These are phyloP conservation scores for Coecobrya sp. DNA, from an alignment of 2,888 invertebrate species.

Conservation along the genomic window DNA sequence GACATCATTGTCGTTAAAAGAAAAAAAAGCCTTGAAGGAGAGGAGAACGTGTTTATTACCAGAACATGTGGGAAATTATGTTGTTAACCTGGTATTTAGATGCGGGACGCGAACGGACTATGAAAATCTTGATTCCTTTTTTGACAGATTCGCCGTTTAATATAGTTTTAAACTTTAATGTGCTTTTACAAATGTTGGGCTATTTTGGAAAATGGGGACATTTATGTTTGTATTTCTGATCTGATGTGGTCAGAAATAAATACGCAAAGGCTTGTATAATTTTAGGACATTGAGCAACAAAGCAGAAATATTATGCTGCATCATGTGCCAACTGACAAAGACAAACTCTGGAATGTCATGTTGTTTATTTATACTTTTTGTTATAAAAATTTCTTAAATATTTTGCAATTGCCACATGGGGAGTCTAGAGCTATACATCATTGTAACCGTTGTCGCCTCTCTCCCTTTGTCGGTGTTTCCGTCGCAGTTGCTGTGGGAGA, in stretches of 20 bases:
- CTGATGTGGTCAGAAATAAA: not conserved
- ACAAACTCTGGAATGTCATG: not conserved
- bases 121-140: conserved; percentile 5
- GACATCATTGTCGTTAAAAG: not conserved
- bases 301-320: not conserved
- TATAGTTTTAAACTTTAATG: not conserved
- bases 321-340: conserved; percentile 1
- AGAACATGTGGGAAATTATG: conserved; percentile 51
- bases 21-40: not conserved
- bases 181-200: not conserved
- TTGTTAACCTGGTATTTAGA: conserved; percentile 42
- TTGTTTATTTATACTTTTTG: conserved; percentile 28
- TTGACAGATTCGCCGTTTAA: not conserved
- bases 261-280: not conserved
- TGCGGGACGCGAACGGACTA: not conserved
- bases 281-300: not conserved
- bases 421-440: conserved; percentile 70
- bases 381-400: conserved; percentile 31
- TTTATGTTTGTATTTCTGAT: not conserved
- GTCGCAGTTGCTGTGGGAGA: conserved; percentile 18
- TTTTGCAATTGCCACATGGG: conserved; percentile 51
- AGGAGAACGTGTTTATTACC: conserved; percentile 9
- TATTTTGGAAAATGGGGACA: no score
- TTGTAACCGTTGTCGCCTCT: conserved; percentile 69
- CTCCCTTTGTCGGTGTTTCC: conserved; percentile 33